Evolutionary conservation across 2,113 vertebrate species (phyloP), one percentile per base, ranked within the genome.

Genomic region (Paraplagusia blochii): DNA sequence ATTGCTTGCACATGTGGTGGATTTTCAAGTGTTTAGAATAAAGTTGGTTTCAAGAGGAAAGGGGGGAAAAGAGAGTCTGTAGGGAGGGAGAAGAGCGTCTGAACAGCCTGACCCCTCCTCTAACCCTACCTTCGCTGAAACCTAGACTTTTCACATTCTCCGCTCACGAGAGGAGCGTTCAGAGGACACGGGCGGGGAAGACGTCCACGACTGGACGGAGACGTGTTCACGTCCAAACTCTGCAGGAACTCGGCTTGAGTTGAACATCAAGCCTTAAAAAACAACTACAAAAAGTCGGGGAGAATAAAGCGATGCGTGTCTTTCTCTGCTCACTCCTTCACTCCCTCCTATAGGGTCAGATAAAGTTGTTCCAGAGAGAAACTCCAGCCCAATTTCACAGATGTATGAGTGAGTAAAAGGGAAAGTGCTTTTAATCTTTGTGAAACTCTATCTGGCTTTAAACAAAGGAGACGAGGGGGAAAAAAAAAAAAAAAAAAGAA

Each of bases 1-100:
- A 91, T 88, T 85, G 79, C 70, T 89, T 88, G 66, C 90, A 90
- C 79, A 89, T 91, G 89, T 89, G 86, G 71, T 82, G 63, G 66
- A 83, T 87, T 88, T 88, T 86, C 71, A 88, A 87, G 84, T 85
- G 82, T 89, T 88, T 87, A 82, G 68, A 85, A 88, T 80, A 70
- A 82, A 88, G 80, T 81, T 77, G 79, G 76, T 81, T 80, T 88
- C 80, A 77, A 81, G 85, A 82, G 73, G 58, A 69, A 53, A 63
- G 58, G 65, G 45, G 13, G 9, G 22, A 58, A 69, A 56, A 15
- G 22, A 29, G 34, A 18, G 19, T 39, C 9, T 36, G 42, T 14
- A 10, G 36, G 9, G 15, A 11, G 43, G 44, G 19, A 9, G 11
- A 10, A 15, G 18, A 11, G 13, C n/a, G 34, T 42, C 72, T 44